Evolutionary conservation across 1,140 invertebrate genomes (phyloP).

Genomic region (Panagrolaimus sp.): DNA sequence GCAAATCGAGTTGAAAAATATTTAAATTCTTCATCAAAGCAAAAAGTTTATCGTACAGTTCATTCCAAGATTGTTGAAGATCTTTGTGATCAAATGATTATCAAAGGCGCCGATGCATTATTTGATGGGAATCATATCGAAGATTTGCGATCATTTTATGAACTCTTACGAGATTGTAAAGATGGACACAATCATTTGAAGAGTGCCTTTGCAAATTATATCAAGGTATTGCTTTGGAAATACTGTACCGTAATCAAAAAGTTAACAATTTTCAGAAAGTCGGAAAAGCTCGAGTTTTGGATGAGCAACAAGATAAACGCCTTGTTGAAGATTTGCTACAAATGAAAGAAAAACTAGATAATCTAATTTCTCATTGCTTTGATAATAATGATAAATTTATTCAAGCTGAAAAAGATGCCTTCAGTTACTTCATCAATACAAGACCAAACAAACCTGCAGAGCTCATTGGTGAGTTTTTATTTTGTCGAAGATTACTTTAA

Average conservation of each 20-base stretch:
- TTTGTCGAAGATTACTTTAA: background rate
- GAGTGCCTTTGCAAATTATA: constrained; percentile 82
- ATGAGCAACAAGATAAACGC: constrained; percentile 93
- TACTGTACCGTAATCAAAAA: background rate
- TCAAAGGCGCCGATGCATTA: constrained; percentile 76
- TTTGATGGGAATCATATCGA: constrained; percentile 68
- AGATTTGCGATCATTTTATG: constrained; percentile 81
- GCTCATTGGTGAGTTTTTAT: constrained; percentile 74
- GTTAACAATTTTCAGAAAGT: constrained; percentile 71
- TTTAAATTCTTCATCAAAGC: no score
- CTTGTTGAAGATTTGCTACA: constrained; percentile 95
- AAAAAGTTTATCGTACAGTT: constrained; percentile 67
- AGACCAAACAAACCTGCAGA: constrained; percentile 96
- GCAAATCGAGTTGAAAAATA: no score
- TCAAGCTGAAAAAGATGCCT: constrained; percentile 91
- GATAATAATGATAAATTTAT: constrained; percentile 88
- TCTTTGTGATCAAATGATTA: constrained; percentile 79
- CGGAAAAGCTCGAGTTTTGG: constrained; percentile 88
- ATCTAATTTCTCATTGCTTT: constrained; percentile 84
- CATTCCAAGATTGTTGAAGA: constrained; percentile 88
- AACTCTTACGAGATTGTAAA: constrained; percentile 80
- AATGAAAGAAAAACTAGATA: constrained; percentile 95
- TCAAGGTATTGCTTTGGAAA: constrained; percentile 70
- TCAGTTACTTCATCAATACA: constrained; percentile 96
- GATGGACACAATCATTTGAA: constrained; percentile 84